phyloP scores from a whole-genome alignment of 2,113 vertebrate genomes.

The Acanthisitta chloris region DNA sequence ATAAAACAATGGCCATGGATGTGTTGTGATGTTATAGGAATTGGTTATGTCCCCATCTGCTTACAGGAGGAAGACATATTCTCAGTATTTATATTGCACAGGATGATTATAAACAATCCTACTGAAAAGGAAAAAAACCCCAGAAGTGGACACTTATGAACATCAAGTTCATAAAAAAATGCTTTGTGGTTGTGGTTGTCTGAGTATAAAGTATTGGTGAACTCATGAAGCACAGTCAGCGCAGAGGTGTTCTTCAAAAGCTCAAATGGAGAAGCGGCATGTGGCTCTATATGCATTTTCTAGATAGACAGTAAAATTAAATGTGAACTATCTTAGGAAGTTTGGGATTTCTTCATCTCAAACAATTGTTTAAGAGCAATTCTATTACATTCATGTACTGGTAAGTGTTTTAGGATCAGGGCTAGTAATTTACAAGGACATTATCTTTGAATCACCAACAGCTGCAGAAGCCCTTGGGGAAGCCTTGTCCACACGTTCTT shows the following conservation, averaged over 20 bases:
- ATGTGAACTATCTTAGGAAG: background rate
- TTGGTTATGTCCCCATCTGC: background rate
- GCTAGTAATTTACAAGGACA: background rate
- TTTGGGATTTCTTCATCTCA: background rate
- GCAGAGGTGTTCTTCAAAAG: background rate
- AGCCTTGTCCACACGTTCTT: background rate
- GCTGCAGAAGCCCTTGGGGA: background rate
- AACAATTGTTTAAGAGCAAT: background rate
- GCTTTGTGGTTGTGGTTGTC: background rate
- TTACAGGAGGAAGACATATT: background rate
- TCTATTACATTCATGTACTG: background rate
- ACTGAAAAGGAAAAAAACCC: background rate
- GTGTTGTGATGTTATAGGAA: background rate
- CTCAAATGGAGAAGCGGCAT: background rate
- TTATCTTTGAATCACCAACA: background rate
- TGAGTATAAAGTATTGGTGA: background rate
- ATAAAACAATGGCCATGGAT: background rate
- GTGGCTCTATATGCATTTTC: background rate
- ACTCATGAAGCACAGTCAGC: background rate
- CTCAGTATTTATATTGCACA: background rate
- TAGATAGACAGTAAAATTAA: background rate
- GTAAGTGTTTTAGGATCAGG: background rate
- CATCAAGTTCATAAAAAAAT: background rate
- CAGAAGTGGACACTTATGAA: background rate
- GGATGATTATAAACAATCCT: background rate